Percentiles rank a stretch among this genome's conserved stretches.
Evolutionary conservation across 2,113 vertebrate genomes (phyloP).

Genomic region (Panurus biarmicus): DNA sequence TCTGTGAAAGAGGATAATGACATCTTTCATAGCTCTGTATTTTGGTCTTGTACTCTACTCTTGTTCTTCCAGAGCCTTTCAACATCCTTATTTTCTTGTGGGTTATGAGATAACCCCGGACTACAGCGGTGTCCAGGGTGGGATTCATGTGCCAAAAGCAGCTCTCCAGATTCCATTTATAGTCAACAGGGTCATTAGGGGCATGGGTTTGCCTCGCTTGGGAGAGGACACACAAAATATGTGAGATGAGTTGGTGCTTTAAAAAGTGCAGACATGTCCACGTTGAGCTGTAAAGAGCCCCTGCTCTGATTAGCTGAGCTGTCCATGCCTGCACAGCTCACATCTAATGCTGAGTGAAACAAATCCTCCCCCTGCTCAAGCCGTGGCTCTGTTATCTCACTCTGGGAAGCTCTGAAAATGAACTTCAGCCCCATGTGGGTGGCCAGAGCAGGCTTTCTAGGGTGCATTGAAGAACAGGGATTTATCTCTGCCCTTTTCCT

Average conservation of each 20-base stretch:
- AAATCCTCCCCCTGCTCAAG: background rate
- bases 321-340: background rate
- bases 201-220: background rate
- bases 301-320: background rate
- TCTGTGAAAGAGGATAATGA: background rate
- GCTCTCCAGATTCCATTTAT: background rate
- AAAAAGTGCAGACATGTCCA: background rate
- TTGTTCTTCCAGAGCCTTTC: background rate
- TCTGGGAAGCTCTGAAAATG: background rate
- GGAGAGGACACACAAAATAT: background rate
- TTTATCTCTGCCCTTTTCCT: background rate
- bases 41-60: background rate
- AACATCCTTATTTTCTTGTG: background rate
- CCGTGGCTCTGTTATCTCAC: background rate
- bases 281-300: background rate
- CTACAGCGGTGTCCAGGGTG: rapidly evolving
- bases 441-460: background rate
- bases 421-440: background rate
- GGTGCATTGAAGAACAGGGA: background rate
- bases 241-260: background rate
- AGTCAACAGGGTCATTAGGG: background rate
- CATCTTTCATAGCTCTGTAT: background rate
- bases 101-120: background rate
- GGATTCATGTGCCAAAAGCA: background rate
- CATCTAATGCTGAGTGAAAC: background rate